These are phyloP conservation scores for Drosophila ustulata DNA, from an alignment of 2,888 invertebrate genomes.

Conservation along the genomic window DNA sequence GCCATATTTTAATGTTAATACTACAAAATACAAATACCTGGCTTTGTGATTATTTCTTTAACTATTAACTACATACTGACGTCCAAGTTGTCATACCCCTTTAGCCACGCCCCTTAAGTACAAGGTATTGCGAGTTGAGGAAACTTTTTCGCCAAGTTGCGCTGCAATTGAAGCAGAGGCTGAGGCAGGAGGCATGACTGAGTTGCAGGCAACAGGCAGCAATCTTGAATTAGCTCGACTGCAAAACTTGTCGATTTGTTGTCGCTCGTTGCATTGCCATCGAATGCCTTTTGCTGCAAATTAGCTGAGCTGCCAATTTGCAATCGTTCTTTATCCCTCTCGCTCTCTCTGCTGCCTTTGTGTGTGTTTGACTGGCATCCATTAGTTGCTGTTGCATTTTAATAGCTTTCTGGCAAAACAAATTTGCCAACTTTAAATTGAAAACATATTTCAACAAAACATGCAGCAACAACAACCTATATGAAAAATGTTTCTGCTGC, in stretches of 20 bases:
- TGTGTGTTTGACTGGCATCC: conserved; percentile 26
- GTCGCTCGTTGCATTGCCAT: conserved; percentile 23
- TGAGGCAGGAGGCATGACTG: conserved; percentile 6
- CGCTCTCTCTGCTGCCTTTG: neutral
- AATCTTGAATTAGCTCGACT: conserved; percentile 16
- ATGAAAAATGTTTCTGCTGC: conserved; percentile 50
- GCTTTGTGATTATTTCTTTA: too few relatives aligned
- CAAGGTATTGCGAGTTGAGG: neutral
- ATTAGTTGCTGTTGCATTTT: conserved; percentile 55
- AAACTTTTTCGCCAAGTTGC: conserved; percentile 45
- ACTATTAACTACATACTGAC: too few relatives aligned
- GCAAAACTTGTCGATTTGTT: conserved; percentile 36
- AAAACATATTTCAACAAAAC: conserved; percentile 67
- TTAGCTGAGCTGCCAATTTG: conserved; percentile 39
- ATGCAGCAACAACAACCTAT: conserved; percentile 29
- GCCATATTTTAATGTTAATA: too few relatives aligned
- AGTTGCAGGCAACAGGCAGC: conserved; percentile 10
- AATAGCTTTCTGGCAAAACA: conserved; percentile 60
- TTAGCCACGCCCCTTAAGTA: neutral
- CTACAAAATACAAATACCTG: too few relatives aligned
- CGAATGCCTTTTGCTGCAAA: conserved; percentile 44
- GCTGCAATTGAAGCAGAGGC: conserved; percentile 5
- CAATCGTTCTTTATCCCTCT: neutral
- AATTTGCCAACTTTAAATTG: conserved; percentile 70
- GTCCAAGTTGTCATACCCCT: neutral